These are phyloP conservation scores for Crotalus helleri DNA, from an alignment of 2,113 vertebrate genomes.

Conservation along the genomic window DNA sequence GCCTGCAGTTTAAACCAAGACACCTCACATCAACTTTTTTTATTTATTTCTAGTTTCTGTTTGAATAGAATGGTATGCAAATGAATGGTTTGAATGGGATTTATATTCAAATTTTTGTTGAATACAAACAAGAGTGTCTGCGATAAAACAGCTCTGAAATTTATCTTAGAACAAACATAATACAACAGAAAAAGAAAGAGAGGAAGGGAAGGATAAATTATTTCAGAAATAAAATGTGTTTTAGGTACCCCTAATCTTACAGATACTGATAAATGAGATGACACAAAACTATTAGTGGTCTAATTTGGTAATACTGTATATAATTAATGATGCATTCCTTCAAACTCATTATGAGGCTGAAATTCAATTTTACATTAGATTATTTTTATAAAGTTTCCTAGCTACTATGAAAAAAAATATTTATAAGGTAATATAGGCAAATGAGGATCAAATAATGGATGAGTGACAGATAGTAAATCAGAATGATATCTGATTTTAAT, in stretches of 20 bases:
- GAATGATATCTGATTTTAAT: not conserved
- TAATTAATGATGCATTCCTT: not conserved
- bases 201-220: not conserved
- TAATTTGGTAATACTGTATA: not conserved
- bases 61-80: not conserved
- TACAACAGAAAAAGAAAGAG: not conserved
- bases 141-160: not conserved
- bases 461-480: not conserved
- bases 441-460: not conserved
- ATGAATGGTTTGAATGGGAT: not conserved
- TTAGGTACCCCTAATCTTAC: not conserved
- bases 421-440: not conserved
- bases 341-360: not conserved
- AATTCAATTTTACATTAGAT: not conserved
- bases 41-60: not conserved
- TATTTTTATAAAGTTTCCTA: not conserved
- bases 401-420: not conserved
- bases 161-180: not conserved
- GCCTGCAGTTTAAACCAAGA: constrained; percentile 67
- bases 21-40: constrained; percentile 28
- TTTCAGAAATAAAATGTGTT: not conserved
- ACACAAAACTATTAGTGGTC: not conserved
- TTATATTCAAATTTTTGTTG: not conserved
- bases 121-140: not conserved
- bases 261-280: not conserved